Percentiles rank a stretch among this genome's conserved stretches.
Evolutionary conservation across 2,888 invertebrate species (phyloP).

Genomic region (Orchestes rusci): DNA sequence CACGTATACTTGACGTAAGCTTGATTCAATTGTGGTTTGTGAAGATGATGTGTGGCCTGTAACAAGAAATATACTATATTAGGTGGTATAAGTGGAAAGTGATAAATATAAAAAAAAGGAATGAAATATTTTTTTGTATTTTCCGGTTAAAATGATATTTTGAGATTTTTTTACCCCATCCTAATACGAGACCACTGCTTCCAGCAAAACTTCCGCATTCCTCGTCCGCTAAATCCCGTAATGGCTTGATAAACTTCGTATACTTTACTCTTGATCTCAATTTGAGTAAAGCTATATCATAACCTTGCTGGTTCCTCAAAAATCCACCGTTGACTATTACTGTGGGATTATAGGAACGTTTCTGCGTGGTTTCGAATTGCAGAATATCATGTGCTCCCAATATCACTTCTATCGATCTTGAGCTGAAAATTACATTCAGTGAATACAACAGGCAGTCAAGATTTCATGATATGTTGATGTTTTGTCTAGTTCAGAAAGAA

Average conservation of each 20-base stretch:
- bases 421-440: no score
- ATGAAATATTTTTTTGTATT: no score
- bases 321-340: conserved; percentile 10
- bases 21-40: no score
- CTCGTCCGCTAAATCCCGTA: neutral
- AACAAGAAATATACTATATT: no score
- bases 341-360: conserved; percentile 4
- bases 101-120: no score
- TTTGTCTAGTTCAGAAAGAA: no score
- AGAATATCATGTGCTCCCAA: conserved; percentile 10
- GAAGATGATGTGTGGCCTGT: no score
- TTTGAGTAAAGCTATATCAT: conserved; percentile 14
- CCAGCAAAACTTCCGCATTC: conserved; percentile 6
- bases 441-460: no score
- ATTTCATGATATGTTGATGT: no score
- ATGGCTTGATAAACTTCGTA: conserved; percentile 3
- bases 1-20: conserved; percentile 1
- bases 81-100: no score
- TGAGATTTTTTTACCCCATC: conserved; percentile 19
- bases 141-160: no score
- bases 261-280: neutral
- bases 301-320: neutral
- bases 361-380: conserved; percentile 8
- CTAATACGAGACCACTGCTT: conserved; percentile 7
- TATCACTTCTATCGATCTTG: conserved; percentile 1